A percentile compares a stretch with the other conserved stretches of the same genome.
These are phyloP conservation scores for Xenotilapia leptura DNA, from an alignment of 2,113 vertebrate genomes.

Conservation along the genomic window DNA sequence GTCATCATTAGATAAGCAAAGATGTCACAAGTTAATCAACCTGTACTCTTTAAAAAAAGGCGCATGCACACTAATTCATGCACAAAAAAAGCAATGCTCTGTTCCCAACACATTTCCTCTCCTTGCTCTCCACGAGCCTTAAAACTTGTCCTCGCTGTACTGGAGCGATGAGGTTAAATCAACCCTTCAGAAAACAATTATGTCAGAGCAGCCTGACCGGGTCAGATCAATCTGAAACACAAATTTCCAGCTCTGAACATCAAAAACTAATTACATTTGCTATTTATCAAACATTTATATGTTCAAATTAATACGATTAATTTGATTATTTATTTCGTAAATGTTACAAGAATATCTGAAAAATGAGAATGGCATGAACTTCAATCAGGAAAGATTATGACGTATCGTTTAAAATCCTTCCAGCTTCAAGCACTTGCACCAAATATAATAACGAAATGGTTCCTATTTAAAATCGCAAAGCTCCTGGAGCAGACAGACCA, in stretches of 20 bases:
- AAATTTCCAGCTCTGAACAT: neutral
- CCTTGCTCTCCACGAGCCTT: neutral
- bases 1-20: neutral
- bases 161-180: neutral
- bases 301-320: neutral
- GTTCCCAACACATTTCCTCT: conserved; percentile 5
- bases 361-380: neutral
- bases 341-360: neutral
- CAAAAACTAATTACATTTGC: rapidly evolving
- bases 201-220: neutral
- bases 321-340: neutral
- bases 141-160: neutral
- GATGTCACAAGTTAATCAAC: neutral
- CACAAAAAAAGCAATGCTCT: neutral
- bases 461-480: neutral
- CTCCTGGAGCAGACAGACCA: neutral
- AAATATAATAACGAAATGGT: neutral
- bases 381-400: neutral
- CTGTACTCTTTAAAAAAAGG: neutral
- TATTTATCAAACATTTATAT: neutral
- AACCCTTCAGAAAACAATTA: neutral
- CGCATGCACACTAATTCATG: rapidly evolving
- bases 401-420: neutral
- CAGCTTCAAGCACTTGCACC: neutral
- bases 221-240: neutral